Base-by-base conservation (phyloP, 2,888 invertebrate genomes). In the Catotricha subobsoleta region DNA sequence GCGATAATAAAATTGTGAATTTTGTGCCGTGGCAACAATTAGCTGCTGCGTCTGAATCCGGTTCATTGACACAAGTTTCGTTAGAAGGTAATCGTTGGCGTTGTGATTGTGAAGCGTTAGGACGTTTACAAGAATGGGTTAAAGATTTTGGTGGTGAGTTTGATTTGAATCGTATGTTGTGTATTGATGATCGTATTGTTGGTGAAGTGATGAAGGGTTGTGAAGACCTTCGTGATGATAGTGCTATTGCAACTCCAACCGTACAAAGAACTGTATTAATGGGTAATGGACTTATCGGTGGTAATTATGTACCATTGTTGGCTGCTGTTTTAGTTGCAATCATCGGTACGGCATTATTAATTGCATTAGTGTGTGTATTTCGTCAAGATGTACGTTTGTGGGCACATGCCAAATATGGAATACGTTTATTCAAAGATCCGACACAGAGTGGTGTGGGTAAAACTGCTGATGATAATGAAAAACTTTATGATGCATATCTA, bases 401-500 rank as follows among this genome's bases (percentile, higher is more conserved):
- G 81, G 76, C 80, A 12, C 80, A 81, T 60, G 74, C 80, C 39
- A 76, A 73, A 52, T 84, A 81, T 59, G 84, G 83, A 33, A 71
- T 83, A 23, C 68, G 83, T 44, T 66, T 84, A 48, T 79, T 81
- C 55, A 76, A 77, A 63, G 46, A 46, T 43, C 40, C 43, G 33
- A 44, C 46, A 10, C 38, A 38, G 13, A 34, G 37, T 7, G 28
- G 28, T 6, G 38, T 15, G 15, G 38, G 39, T 16, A 21, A 9
- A 7, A 19, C 35, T 4, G 34, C 31, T 20, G 46, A 46, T 23
- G 45, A 46, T 16, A 52, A 67, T 60, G 77, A 79, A 55, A 74
- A 80, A 52, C 68, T 81, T 9, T 87, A 81, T 62, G 88, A 90
- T 59, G 86, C 84, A 44, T 90, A 88, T 65, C 73, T 90, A 57